Percentiles rank a stretch among this genome's conserved stretches.
Evolutionary conservation across 2,888 invertebrate species (phyloP).

Genomic region (Deilephila porcellus): DNA sequence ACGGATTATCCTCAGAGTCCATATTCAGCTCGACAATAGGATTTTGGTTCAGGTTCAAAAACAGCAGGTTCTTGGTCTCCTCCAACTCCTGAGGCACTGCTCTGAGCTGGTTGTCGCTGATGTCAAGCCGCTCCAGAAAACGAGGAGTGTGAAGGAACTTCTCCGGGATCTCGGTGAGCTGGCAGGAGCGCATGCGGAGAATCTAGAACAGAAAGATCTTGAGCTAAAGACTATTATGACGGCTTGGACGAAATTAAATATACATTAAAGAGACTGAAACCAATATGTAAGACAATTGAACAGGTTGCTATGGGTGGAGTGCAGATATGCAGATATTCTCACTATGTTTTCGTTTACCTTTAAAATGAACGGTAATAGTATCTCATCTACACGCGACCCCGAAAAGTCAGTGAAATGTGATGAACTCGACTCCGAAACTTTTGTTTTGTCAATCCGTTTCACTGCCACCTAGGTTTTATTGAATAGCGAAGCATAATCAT

Average conservation of each 20-base stretch:
- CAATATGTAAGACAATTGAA: too few species aligned
- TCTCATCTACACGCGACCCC: too few species aligned
- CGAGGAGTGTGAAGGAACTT: slow-evolving; percentile 88
- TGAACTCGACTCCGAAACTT: neutral
- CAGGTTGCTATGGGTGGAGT: too few species aligned
- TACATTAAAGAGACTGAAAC: too few species aligned
- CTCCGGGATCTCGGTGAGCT: slow-evolving; percentile 85
- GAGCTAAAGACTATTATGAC: neutral
- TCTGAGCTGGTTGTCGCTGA: slow-evolving; percentile 87
- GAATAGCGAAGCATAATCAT: too few species aligned
- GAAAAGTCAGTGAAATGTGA: too few species aligned
- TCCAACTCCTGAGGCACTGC: slow-evolving; percentile 86
- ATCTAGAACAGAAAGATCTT: slow-evolving; percentile 66
- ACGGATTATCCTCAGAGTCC: slow-evolving; percentile 66
- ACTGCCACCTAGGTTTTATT: too few species aligned
- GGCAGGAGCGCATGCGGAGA: slow-evolving; percentile 88
- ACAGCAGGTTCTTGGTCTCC: slow-evolving; percentile 85
- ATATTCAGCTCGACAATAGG: slow-evolving; percentile 85
- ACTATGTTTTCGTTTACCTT: too few species aligned
- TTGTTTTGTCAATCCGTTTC: neutral
- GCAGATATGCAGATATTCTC: too few species aligned
- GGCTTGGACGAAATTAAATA: too few species aligned
- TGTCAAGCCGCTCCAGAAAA: slow-evolving; percentile 86
- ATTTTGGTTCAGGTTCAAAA: slow-evolving; percentile 88
- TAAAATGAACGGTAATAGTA: too few species aligned